These are phyloP conservation scores for Apostichopus japonicus DNA, from an alignment of 35 echinoderm and acorn worm species.

Conservation along the genomic window DNA sequence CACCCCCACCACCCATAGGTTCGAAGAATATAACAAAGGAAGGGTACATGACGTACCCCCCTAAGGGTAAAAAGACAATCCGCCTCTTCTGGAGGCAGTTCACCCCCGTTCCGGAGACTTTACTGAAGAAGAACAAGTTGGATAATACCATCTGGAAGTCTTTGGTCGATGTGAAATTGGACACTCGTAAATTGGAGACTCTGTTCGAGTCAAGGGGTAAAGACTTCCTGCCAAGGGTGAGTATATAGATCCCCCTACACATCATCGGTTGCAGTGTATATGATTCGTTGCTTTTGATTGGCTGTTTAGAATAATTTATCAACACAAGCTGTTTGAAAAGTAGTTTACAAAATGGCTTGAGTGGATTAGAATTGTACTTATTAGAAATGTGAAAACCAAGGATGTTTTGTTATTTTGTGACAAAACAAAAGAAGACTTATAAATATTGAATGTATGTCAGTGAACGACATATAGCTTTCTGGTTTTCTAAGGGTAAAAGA, in stretches of 20 bases:
- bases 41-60: constrained; percentile 54
- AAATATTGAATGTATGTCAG: too few species aligned
- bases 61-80: constrained; percentile 95
- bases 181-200: constrained; percentile 90
- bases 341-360: too few species aligned
- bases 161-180: constrained; percentile 70
- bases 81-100: constrained; percentile 91
- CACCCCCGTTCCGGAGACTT: constrained; percentile 35
- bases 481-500: too few species aligned
- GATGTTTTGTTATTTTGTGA: too few species aligned
- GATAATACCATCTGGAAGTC: constrained; percentile 87
- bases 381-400: too few species aligned
- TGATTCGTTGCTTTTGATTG: too few species aligned
- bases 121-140: constrained; percentile 54
- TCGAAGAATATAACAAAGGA: constrained; percentile 11
- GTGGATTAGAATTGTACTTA: too few species aligned
- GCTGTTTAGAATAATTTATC: too few species aligned
- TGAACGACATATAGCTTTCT: too few species aligned
- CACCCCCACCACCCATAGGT: neutral
- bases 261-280: too few species aligned
- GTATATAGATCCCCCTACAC: neutral
- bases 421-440: too few species aligned
- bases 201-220: constrained; percentile 92
- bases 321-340: too few species aligned
- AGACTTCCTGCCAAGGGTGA: constrained; percentile 85